Evolutionary conservation across 2,113 vertebrate species (phyloP).

Genomic region (Myocastor coypus): DNA sequence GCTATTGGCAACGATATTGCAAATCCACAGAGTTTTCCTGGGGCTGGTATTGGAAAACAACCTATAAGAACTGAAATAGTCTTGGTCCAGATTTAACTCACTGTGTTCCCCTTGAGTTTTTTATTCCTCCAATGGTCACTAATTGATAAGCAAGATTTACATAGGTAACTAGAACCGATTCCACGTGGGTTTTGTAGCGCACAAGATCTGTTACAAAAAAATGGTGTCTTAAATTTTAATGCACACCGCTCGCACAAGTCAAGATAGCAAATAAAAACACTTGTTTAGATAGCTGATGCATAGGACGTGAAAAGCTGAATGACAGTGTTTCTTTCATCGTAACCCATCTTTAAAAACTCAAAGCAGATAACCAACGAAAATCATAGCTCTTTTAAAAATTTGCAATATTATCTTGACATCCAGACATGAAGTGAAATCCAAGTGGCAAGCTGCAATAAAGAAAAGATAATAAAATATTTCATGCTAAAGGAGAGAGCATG

Average conservation of each 20-base stretch:
- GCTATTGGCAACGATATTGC: not conserved
- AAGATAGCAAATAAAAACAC: not conserved
- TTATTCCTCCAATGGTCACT: not conserved
- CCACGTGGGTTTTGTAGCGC: no score
- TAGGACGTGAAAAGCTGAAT: not conserved
- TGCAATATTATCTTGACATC: not conserved
- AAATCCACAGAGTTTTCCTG: not conserved
- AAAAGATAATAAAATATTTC: not conserved
- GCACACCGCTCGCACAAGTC: not conserved
- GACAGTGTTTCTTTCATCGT: not conserved
- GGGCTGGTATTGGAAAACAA: not conserved
- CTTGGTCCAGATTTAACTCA: not conserved
- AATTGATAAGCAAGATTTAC: not conserved
- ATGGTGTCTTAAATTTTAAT: not conserved
- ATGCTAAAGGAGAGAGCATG: not conserved
- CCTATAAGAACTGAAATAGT: not conserved
- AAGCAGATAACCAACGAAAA: not conserved
- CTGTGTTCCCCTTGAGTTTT: not conserved
- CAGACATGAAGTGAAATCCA: not conserved
- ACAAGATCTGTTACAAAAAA: not conserved
- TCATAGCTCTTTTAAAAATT: not conserved
- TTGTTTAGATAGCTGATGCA: not conserved
- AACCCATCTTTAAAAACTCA: not conserved
- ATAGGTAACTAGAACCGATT: not conserved
- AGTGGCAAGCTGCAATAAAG: not conserved